Evolutionary conservation across 92 coral and sea anemone species (phyloP).

Genomic region (Bergia puertoricense): DNA sequence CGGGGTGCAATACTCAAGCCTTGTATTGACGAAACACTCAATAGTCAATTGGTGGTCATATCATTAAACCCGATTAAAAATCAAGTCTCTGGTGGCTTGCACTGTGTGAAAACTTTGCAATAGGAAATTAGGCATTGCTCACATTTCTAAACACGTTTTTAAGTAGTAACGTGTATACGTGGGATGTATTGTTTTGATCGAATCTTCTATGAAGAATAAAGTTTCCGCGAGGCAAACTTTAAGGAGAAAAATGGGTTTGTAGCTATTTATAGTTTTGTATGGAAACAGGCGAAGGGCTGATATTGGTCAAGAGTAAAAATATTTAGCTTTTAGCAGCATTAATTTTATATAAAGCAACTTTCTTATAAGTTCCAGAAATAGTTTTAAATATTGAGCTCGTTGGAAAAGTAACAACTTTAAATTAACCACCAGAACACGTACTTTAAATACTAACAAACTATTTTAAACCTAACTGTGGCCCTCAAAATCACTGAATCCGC

Average conservation of each 20-base stretch:
- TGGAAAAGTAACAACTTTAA: not conserved
- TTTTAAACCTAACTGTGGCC: not conserved
- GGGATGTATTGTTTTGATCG: not conserved
- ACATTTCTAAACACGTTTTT: not conserved
- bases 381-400: not conserved
- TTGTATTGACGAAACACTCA: not conserved
- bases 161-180: not conserved
- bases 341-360: not conserved
- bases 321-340: not conserved
- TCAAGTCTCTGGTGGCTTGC: slow-evolving; percentile 27
- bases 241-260: not conserved
- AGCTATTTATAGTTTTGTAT: slow-evolving; percentile 18
- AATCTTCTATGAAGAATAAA: not conserved
- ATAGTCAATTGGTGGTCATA: slow-evolving; percentile 8
- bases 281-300: slow-evolving; percentile 12
- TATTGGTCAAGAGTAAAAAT: slow-evolving; percentile 15
- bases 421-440: not conserved
- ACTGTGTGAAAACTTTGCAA: slow-evolving; percentile 32
- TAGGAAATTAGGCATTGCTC: not conserved
- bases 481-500: not conserved
- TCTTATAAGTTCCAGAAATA: not conserved
- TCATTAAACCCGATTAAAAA: slow-evolving; percentile 36
- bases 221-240: slow-evolving; percentile 25
- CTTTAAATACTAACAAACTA: not conserved
- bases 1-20: slow-evolving; percentile 32